phyloP scores from a whole-genome alignment of 1,140 invertebrate genomes.

The Platorchestia sp. region DNA sequence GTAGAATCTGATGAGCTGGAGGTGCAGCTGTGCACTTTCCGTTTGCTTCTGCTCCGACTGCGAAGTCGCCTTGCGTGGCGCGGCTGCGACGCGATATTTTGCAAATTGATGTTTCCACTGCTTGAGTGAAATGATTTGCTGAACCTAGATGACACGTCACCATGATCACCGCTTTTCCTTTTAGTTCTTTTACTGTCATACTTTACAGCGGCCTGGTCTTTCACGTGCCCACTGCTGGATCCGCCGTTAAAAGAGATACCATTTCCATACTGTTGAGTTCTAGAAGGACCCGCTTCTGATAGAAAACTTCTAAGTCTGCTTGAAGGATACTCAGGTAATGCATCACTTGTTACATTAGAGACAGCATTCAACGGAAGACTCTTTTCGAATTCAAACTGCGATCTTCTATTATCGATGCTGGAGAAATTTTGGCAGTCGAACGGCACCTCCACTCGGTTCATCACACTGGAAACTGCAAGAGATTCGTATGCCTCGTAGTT shows the following conservation, averaged over 20 bases:
- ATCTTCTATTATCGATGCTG: neutral
- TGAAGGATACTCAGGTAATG: neutral
- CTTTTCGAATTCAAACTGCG: neutral
- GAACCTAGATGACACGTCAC: neutral
- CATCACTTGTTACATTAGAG: neutral
- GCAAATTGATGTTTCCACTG: conserved; percentile 6
- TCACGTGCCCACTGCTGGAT: neutral
- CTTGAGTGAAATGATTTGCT: conserved; percentile 24
- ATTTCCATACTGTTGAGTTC: neutral
- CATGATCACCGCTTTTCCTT: neutral
- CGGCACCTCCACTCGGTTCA: neutral
- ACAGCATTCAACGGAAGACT: neutral
- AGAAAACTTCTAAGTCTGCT: neutral
- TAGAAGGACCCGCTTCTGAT: neutral
- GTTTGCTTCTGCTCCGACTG: conserved; percentile 22
- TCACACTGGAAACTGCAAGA: conserved; percentile 35
- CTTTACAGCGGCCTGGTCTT: neutral
- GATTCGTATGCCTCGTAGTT: conserved; percentile 20
- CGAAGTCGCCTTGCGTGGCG: neutral
- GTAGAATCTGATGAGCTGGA: conserved; percentile 34
- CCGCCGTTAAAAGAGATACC: neutral
- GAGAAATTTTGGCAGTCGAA: neutral
- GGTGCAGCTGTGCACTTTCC: conserved; percentile 45
- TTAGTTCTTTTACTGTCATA: neutral
- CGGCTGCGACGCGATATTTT: neutral